Evolutionary conservation across 2,113 vertebrate species (phyloP).

Genomic region (Otis tarda): DNA sequence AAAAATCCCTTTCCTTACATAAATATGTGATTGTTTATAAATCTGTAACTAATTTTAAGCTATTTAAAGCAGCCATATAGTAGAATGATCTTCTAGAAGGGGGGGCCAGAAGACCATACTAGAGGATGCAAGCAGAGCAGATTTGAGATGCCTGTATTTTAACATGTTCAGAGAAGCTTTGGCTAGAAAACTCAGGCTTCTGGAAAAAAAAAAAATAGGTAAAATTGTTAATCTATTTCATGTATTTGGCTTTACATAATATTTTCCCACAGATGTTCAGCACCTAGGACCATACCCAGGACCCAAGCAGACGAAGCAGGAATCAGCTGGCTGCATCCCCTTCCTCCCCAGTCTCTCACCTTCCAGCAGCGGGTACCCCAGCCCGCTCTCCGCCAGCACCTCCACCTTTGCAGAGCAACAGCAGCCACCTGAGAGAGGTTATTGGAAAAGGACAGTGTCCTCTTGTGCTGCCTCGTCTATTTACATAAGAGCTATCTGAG

Average conservation of each 20-base stretch:
- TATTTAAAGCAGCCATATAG: background rate
- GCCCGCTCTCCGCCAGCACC: background rate
- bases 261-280: background rate
- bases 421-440: background rate
- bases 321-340: background rate
- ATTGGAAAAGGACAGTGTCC: background rate
- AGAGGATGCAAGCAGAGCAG: background rate
- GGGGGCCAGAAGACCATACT: background rate
- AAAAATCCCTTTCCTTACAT: background rate
- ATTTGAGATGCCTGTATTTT: background rate
- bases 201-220: background rate
- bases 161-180: background rate
- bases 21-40: background rate
- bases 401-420: background rate
- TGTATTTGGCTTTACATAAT: background rate
- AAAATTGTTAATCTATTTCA: background rate
- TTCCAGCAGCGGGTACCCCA: background rate
- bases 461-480: background rate
- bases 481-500: background rate
- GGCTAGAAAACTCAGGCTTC: background rate
- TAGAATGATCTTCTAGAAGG: background rate
- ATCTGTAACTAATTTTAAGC: slow-evolving; percentile 11
- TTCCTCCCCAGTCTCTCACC: background rate
- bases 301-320: background rate
- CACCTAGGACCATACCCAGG: background rate